phyloP scores from a whole-genome alignment of 2,888 invertebrate genomes.

The Rhorus exstirpatorius region DNA sequence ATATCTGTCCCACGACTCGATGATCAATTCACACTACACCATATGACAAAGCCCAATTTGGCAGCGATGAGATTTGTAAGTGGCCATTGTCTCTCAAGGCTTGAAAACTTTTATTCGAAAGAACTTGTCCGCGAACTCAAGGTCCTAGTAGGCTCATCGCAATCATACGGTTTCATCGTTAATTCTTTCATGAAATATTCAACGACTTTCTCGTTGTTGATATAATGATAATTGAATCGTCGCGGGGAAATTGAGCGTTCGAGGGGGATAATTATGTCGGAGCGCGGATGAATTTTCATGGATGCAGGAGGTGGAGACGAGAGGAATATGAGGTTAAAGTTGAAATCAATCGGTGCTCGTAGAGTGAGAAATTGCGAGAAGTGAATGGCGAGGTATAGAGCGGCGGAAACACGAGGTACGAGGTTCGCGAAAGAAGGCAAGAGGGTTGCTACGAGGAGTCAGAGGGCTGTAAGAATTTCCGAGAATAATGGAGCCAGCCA shows the following conservation, averaged over 20 bases:
- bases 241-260: conserved; percentile 56
- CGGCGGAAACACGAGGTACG: not conserved
- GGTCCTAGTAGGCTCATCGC: not conserved
- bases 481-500: conserved; percentile 67
- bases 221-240: conserved; percentile 60
- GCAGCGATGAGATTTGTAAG: too few relatives aligned
- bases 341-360: conserved; percentile 66
- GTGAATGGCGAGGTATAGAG: conserved; percentile 34
- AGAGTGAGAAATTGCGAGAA: conserved; percentile 63
- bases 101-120: not conserved
- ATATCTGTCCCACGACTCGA: too few relatives aligned
- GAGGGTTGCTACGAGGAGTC: conserved; percentile 6
- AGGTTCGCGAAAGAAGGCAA: not conserved
- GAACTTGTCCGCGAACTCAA: not conserved
- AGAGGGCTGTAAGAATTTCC: conserved; percentile 59
- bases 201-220: conserved; percentile 43
- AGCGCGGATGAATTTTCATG: conserved; percentile 18
- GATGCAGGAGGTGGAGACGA: not conserved
- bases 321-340: conserved; percentile 44
- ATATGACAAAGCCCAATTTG: too few relatives aligned
- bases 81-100: too few relatives aligned
- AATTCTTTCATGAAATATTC: conserved; percentile 45
- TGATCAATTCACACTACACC: too few relatives aligned
- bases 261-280: conserved; percentile 59
- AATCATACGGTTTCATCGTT: conserved; percentile 26